Evolutionary conservation across 2,113 vertebrate species (phyloP).

Genomic region (Siniperca knerii): DNA sequence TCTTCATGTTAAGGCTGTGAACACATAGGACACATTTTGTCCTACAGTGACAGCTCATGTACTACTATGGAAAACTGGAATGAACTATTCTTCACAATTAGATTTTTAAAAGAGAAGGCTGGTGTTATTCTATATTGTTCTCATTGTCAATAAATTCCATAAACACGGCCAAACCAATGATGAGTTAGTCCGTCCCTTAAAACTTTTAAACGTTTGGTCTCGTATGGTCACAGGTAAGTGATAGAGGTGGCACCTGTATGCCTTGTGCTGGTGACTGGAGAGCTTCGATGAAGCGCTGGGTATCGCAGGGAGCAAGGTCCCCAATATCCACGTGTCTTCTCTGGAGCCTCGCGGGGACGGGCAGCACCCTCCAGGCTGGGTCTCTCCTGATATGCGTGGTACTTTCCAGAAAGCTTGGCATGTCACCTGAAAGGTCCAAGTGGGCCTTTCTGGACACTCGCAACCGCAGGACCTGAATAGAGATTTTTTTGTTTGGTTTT

Average conservation of each 20-base stretch:
- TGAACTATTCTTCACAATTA: not conserved
- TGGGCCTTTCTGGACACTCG: slow-evolving; percentile 81
- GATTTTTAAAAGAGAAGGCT: not conserved
- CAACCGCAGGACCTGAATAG: slow-evolving; percentile 75
- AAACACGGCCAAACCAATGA: not conserved
- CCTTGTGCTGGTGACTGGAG: slow-evolving; percentile 84
- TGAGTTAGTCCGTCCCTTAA: not conserved
- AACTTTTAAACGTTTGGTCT: not conserved
- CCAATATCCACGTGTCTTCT: slow-evolving; percentile 86
- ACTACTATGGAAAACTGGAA: not conserved
- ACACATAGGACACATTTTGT: too few relatives aligned
- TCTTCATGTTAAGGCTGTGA: too few relatives aligned
- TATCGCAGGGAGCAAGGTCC: slow-evolving; percentile 84
- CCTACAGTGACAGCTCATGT: not conserved
- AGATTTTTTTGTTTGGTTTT: not conserved
- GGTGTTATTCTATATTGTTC: too few relatives aligned
- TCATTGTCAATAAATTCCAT: not conserved
- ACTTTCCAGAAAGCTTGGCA: slow-evolving; percentile 79
- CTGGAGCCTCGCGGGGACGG: slow-evolving; percentile 80
- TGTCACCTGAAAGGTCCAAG: slow-evolving; percentile 80
- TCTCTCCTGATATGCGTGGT: slow-evolving; percentile 78
- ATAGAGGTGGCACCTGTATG: slow-evolving; percentile 78
- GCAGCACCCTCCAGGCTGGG: slow-evolving; percentile 81
- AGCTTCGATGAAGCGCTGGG: slow-evolving; percentile 75
- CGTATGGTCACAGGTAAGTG: not conserved